Conservation (phyloP, 2,797 vertebrate genomes). For the Anguilla megastoma region DNA sequence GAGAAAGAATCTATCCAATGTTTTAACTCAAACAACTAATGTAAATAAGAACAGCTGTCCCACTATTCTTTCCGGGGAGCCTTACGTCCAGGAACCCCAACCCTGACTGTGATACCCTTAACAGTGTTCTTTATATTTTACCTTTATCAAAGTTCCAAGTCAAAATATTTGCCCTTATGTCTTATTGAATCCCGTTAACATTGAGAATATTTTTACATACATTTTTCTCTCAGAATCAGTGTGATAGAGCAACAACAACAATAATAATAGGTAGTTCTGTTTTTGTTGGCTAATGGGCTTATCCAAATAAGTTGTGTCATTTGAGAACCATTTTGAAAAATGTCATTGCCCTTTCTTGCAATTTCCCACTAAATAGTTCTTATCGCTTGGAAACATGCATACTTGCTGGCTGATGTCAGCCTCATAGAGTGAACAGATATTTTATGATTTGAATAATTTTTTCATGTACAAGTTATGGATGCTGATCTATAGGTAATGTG, state of each 20-base stretch:
- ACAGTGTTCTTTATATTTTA: no score
- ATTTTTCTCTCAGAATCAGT: neutral
- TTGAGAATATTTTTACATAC: no score
- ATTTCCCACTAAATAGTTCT: constrained; percentile 67
- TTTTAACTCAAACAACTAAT: no score
- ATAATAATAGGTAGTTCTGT: constrained; percentile 48
- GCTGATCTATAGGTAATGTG: neutral
- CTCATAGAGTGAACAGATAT: constrained; percentile 18
- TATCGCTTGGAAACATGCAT: constrained; percentile 75
- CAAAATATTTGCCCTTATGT: no score
- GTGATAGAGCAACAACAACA: constrained; percentile 22
- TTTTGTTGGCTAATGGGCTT: constrained; percentile 51
- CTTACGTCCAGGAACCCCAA: no score
- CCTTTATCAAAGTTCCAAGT: no score
- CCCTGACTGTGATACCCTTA: no score
- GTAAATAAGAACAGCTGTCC: no score
- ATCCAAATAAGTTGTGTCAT: constrained; percentile 58
- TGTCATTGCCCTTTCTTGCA: constrained; percentile 55
- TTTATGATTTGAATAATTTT: neutral
- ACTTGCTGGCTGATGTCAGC: constrained; percentile 61
- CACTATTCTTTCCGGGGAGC: no score
- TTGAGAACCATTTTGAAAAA: constrained; percentile 56
- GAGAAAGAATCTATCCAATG: no score
- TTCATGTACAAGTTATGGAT: neutral
- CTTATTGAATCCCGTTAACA: no score